Evolutionary conservation across 2,888 invertebrate genomes (phyloP).

Genomic region (Hemithea aestivaria): DNA sequence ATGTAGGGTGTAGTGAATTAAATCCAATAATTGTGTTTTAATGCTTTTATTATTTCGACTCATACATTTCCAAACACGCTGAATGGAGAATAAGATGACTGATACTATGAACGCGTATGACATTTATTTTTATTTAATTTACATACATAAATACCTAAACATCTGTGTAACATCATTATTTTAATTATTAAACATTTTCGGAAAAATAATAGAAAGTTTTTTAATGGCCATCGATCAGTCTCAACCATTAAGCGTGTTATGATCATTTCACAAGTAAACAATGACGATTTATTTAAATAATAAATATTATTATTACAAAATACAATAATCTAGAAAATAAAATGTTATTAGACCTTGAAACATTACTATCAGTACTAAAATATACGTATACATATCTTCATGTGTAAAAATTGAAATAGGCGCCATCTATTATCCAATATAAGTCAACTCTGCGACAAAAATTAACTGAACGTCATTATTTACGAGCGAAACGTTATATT

Average conservation of each 20-base stretch:
- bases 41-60: constrained; percentile 41
- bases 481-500: constrained; percentile 18
- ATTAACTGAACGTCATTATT: constrained; percentile 15
- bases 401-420: background rate
- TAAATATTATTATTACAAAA: constrained; percentile 1
- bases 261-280: constrained; percentile 26
- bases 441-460: background rate
- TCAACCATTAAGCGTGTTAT: constrained; percentile 58
- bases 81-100: constrained; percentile 66
- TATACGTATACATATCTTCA: no score
- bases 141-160: constrained; percentile 51
- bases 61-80: constrained; percentile 66
- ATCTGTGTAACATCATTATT: constrained; percentile 49
- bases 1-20: no score
- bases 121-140: constrained; percentile 41
- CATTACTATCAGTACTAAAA: no score
- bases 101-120: constrained; percentile 56
- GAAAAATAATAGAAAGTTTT: background rate
- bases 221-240: constrained; percentile 46
- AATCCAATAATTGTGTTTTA: constrained; percentile 16
- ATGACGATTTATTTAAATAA: constrained; percentile 21
- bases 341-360: no score
- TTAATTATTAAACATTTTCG: constrained; percentile 60
- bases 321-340: no score
- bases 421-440: constrained; percentile 8